phyloP scores from a whole-genome alignment of 2,888 invertebrate genomes.

The Lepas anatifera region DNA sequence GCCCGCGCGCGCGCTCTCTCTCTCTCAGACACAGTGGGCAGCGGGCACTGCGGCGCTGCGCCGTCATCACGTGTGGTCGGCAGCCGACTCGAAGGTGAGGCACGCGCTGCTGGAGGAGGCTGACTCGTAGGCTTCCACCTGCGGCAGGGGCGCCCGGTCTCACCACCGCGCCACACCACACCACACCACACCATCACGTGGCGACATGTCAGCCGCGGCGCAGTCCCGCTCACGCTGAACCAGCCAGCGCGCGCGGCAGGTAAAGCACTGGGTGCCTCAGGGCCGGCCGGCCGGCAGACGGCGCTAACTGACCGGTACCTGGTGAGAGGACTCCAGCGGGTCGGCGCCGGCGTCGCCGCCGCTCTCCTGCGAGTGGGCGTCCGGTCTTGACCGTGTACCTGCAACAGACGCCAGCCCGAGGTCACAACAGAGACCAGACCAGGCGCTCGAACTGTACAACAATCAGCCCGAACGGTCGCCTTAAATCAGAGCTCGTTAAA shows the following conservation, averaged over 20 bases:
- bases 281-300: not conserved
- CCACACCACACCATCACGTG: not conserved
- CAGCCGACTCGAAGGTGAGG: slow-evolving; percentile 6
- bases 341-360: not conserved
- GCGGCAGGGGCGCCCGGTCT: not conserved
- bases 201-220: too few species aligned
- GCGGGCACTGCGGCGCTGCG: not conserved
- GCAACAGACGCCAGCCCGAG: too few species aligned
- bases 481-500: too few species aligned
- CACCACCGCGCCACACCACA: too few species aligned
- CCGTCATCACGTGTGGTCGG: not conserved
- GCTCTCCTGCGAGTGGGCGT: not conserved
- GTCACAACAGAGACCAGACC: too few species aligned
- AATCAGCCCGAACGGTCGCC: not conserved
- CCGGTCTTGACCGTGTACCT: not conserved
- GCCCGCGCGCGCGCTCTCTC: not conserved
- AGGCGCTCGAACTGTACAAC: too few species aligned
- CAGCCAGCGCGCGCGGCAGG: not conserved
- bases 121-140: not conserved
- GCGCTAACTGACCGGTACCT: slow-evolving; percentile 4
- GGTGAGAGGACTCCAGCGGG: slow-evolving; percentile 1
- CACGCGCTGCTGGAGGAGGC: slow-evolving; percentile 4
- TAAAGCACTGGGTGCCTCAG: not conserved
- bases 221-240: too few species aligned
- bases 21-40: not conserved